These are phyloP conservation scores for Hesperophylax magnus DNA, from an alignment of 1,140 invertebrate species.

Conservation along the genomic window DNA sequence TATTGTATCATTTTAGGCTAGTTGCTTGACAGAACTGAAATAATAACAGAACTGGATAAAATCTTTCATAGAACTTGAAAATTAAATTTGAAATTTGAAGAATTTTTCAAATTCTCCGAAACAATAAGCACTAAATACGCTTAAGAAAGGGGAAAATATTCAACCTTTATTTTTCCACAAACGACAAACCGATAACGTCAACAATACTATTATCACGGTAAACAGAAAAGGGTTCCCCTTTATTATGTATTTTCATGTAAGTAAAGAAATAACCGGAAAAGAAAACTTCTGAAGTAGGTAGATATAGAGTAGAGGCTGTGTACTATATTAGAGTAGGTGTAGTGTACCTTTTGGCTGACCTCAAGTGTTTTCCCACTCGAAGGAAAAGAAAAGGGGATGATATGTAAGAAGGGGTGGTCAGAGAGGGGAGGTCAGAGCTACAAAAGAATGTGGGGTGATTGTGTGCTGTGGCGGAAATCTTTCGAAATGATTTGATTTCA, in stretches of 20 bases:
- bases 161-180: too few species aligned
- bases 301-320: not conserved
- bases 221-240: slow-evolving; percentile 13
- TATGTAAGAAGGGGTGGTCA: slow-evolving; percentile 1
- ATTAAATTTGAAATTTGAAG: too few species aligned
- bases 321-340: not conserved
- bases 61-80: too few species aligned
- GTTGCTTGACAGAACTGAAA: too few species aligned
- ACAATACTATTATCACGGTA: not conserved
- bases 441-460: not conserved
- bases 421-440: too few species aligned
- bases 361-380: slow-evolving; percentile 30
- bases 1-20: too few species aligned
- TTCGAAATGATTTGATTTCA: not conserved
- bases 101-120: too few species aligned
- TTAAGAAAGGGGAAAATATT: too few species aligned
- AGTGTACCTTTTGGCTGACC: slow-evolving; percentile 19
- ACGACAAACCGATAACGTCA: not conserved
- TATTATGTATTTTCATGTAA: not conserved
- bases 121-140: too few species aligned
- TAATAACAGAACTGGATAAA: too few species aligned
- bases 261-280: not conserved
- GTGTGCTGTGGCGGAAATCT: not conserved
- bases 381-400: slow-evolving; percentile 31
- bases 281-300: not conserved